phyloP scores from a whole-genome alignment of 2,888 invertebrate genomes.

The Conops quadrifasciatus region DNA sequence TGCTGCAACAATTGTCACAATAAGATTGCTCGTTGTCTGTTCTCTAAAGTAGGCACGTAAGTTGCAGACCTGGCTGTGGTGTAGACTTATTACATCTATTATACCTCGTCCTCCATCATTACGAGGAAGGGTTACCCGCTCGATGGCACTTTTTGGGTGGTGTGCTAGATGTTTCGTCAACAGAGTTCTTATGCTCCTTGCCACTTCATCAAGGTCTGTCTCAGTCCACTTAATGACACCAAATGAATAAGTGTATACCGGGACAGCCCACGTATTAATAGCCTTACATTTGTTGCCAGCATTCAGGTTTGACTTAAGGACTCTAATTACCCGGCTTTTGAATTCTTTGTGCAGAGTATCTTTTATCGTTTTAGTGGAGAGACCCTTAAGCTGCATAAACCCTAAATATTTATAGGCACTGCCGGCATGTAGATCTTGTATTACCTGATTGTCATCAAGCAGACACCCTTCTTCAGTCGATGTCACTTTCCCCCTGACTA shows the following conservation, averaged over 20 bases:
- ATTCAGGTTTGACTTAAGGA: constrained; percentile 15
- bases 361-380: not conserved
- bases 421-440: not conserved
- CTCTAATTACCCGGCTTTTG: not conserved
- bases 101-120: constrained; percentile 5
- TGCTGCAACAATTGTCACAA: not conserved
- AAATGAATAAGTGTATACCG: constrained; percentile 7
- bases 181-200: not conserved
- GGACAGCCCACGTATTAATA: constrained; percentile 12
- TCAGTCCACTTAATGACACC: constrained; percentile 10
- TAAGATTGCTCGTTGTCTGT: not conserved
- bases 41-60: constrained; percentile 10
- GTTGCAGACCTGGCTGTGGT: constrained; percentile 7
- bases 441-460: not conserved
- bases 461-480: not conserved
- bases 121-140: not conserved
- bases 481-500: not conserved
- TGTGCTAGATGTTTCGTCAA: not conserved
- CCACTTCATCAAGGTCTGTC: constrained; percentile 2
- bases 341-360: not conserved
- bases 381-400: not conserved
- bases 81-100: constrained; percentile 11
- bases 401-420: not conserved
- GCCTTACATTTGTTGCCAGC: constrained; percentile 15
- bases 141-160: constrained; percentile 11